A percentile compares a stretch with the other conserved stretches of the same genome.
Conservation (phyloP, 2,113 vertebrate genomes). For the Mustela nigripes region DNA sequence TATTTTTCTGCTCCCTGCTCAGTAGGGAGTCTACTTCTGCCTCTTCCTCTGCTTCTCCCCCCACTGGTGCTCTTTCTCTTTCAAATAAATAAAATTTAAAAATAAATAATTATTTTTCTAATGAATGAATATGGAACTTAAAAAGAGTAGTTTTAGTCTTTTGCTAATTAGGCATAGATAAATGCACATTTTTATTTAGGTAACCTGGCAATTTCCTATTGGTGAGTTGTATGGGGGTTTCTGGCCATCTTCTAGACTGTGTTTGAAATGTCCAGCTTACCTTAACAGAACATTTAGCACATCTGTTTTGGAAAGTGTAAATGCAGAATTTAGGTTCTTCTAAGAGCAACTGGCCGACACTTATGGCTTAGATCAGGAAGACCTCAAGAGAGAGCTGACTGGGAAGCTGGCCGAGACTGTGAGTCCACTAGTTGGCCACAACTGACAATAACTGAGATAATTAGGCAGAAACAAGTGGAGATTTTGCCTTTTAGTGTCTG, state of each 20-base stretch:
- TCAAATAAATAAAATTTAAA: not conserved
- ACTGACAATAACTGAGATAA: not conserved
- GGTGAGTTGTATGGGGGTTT: not conserved
- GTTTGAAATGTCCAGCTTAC: not conserved
- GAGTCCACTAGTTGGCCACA: not conserved
- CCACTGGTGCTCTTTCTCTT: not conserved
- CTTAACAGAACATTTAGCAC: not conserved
- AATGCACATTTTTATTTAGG: not conserved
- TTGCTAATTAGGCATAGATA: not conserved
- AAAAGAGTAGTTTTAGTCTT: not conserved
- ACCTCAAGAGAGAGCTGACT: not conserved
- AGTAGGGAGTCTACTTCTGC: not conserved
- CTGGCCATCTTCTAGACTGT: not conserved
- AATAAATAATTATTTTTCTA: constrained; percentile 38
- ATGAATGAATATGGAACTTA: constrained; percentile 38
- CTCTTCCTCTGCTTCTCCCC: not conserved
- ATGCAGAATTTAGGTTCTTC: not conserved
- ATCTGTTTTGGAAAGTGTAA: not conserved
- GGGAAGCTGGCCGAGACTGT: not conserved
- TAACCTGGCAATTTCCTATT: not conserved
- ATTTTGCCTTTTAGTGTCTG: not conserved
- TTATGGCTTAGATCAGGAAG: not conserved
- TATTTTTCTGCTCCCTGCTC: constrained; percentile 9
- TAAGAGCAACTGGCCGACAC: not conserved
- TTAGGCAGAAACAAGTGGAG: constrained; percentile 44